A percentile compares a stretch with the other conserved stretches of the same genome.
Conservation (phyloP, 2,113 vertebrate genomes). For the Sinocyclocheilus anshuiensis region DNA sequence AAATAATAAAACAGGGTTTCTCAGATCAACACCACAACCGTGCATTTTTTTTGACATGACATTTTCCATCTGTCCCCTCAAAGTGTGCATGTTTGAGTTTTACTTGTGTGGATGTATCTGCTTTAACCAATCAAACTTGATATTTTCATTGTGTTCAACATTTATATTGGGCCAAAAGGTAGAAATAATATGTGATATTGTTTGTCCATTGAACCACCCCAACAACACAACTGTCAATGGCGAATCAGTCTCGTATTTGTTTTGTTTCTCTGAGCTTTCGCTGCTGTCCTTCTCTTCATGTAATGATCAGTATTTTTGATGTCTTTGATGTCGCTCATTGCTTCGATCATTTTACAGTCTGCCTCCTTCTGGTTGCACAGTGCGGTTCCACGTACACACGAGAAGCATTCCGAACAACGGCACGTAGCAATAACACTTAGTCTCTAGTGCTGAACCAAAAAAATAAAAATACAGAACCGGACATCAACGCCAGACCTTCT, state of each 20-base stretch:
- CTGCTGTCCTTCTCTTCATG: constrained; percentile 9
- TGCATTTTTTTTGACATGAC: constrained; percentile 64
- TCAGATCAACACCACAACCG: constrained; percentile 74
- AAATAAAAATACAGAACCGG: constrained; percentile 14
- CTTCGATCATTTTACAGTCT: constrained; percentile 13
- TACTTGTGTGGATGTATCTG: constrained; percentile 15
- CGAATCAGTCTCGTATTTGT: background rate
- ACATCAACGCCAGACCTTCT: constrained; percentile 21
- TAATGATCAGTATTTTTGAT: constrained; percentile 25
- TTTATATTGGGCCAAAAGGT: constrained; percentile 52
- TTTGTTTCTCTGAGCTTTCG: background rate
- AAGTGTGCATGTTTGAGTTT: constrained; percentile 16
- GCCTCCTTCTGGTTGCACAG: constrained; percentile 44
- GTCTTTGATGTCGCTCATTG: background rate
- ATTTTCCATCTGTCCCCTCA: background rate
- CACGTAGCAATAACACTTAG: constrained; percentile 71
- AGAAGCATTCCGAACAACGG: constrained; percentile 60
- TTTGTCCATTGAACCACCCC: constrained; percentile 6
- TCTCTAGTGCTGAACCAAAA: constrained; percentile 56
- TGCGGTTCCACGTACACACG: constrained; percentile 55
- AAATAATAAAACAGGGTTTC: constrained; percentile 78
- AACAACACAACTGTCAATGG: constrained; percentile 3
- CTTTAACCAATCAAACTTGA: constrained; percentile 34
- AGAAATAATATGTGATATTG: constrained; percentile 21
- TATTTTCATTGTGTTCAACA: constrained; percentile 16